Conservation (phyloP, 2,888 invertebrate species). For the Himalopsyche anomala region DNA sequence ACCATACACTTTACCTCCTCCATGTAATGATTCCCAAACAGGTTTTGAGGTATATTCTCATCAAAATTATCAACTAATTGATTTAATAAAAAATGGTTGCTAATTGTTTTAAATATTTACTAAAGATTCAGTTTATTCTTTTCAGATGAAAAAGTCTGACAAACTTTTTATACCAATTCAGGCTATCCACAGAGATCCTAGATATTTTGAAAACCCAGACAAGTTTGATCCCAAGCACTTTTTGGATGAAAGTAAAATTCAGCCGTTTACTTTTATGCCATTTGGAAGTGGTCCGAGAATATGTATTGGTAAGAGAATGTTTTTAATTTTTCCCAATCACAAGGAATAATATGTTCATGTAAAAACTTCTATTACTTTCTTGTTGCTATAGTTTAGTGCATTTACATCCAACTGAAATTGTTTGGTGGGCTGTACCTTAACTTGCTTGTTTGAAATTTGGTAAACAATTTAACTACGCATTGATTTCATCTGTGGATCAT, state of each 20-base stretch:
- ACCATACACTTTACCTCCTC: slow-evolving; percentile 50
- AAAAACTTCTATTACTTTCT: no score
- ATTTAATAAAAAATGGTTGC: no score
- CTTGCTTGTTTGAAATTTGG: no score
- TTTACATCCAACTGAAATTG: no score
- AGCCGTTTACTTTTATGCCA: slow-evolving; percentile 40
- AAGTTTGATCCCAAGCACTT: slow-evolving; percentile 44
- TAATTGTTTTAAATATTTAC: background rate
- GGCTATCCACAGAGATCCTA: slow-evolving; percentile 46
- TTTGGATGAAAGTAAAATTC: slow-evolving; percentile 42
- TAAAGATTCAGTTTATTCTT: background rate
- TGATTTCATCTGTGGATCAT: no score
- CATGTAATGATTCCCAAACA: slow-evolving; percentile 1
- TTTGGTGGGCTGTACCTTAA: no score
- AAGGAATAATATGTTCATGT: no score
- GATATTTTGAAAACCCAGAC: slow-evolving; percentile 32
- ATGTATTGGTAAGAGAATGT: slow-evolving; percentile 48
- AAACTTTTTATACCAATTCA: slow-evolving; percentile 47
- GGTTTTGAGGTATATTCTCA: slow-evolving; percentile 31
- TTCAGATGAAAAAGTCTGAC: slow-evolving; percentile 54
- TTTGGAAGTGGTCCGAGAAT: slow-evolving; percentile 53
- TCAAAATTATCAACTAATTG: no score
- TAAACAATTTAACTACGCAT: no score
- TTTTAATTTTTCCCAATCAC: background rate
- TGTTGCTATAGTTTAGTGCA: no score